Evolutionary conservation across 2,797 vertebrate species (phyloP).

Genomic region (Tragopan temminckii): DNA sequence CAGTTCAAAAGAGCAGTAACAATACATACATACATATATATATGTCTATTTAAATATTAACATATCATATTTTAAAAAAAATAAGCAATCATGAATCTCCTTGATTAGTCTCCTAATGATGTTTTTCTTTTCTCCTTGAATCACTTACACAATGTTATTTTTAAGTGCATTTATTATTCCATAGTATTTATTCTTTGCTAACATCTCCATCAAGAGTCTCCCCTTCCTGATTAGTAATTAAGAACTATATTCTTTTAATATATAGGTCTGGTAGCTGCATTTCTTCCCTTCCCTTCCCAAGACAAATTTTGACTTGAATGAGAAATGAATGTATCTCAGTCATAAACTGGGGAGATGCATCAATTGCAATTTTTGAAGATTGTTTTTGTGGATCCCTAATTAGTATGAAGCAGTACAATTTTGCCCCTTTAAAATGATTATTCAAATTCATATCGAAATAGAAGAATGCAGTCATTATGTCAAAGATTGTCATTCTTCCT

Average conservation of each 20-base stretch:
- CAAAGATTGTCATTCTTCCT: background rate
- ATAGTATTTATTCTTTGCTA: background rate
- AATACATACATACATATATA: background rate
- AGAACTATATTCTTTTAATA: background rate
- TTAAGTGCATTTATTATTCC: background rate
- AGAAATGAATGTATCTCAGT: background rate
- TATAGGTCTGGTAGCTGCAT: background rate
- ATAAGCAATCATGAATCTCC: background rate
- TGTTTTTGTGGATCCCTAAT: background rate
- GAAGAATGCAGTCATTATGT: background rate
- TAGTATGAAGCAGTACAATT: background rate
- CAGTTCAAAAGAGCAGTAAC: background rate
- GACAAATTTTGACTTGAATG: background rate
- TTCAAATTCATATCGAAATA: background rate
- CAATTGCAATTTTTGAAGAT: background rate
- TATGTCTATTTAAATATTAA: background rate
- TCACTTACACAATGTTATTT: background rate
- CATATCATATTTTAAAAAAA: background rate
- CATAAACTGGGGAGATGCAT: background rate
- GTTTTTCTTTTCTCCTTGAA: slow-evolving; percentile 14
- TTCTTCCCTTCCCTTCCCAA: background rate
- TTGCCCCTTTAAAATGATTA: background rate
- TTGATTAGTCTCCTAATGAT: background rate
- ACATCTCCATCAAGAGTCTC: background rate
- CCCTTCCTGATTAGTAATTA: slow-evolving; percentile 20